A percentile compares a stretch with the other conserved stretches of the same genome.
These are phyloP conservation scores for Hypocryptadius cinnamomeus DNA, from an alignment of 2,113 vertebrate genomes.

Conservation along the genomic window DNA sequence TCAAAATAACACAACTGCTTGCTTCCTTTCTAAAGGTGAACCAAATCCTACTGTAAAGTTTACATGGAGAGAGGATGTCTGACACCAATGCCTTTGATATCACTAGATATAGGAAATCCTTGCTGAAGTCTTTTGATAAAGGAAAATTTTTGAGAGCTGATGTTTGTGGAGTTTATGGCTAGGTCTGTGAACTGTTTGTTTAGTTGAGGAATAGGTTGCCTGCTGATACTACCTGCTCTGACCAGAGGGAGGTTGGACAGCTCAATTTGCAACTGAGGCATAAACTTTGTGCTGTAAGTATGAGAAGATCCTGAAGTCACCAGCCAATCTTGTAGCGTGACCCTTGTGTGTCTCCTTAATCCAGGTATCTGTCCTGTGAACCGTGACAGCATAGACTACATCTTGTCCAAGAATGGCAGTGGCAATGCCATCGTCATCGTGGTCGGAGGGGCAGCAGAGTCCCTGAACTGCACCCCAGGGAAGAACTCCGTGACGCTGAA, in stretches of 20 bases:
- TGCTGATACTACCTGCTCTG: neutral
- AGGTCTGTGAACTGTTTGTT: neutral
- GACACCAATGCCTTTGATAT: neutral
- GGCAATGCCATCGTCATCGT: conserved; percentile 94
- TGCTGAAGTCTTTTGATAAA: neutral
- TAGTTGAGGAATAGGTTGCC: neutral
- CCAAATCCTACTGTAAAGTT: neutral
- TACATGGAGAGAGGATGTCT: neutral
- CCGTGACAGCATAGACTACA: conserved; percentile 90
- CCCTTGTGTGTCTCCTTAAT: neutral
- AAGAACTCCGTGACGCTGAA: conserved; percentile 83
- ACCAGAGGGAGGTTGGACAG: neutral
- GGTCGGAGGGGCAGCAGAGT: conserved; percentile 90
- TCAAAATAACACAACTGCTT: neutral
- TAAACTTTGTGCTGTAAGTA: neutral
- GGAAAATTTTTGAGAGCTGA: neutral
- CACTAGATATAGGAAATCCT: neutral
- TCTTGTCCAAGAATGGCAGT: conserved; percentile 84
- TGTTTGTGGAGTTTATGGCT: neutral
- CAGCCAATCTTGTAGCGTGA: neutral
- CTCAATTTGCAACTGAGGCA: neutral
- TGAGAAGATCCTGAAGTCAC: neutral
- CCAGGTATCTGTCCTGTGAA: conserved; percentile 94
- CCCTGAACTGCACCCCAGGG: conserved; percentile 84
- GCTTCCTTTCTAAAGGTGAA: neutral